phyloP scores from a whole-genome alignment of 2,797 vertebrate genomes.

The Phrynocephalus vlangalii region DNA sequence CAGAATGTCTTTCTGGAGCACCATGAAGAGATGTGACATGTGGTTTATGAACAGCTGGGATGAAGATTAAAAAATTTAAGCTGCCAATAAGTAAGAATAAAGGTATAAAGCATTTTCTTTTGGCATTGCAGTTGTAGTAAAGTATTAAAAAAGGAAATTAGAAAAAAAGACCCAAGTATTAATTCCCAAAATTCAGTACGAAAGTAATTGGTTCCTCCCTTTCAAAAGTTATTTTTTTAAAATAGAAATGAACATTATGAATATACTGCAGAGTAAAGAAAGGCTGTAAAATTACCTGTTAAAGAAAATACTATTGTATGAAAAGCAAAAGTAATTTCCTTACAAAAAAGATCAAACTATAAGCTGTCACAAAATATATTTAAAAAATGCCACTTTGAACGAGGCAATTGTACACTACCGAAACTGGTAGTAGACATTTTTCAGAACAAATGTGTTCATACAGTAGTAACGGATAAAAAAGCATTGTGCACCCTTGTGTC shows the following conservation, averaged over 20 bases:
- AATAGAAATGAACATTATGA: constrained; percentile 77
- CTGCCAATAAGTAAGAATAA: constrained; percentile 76
- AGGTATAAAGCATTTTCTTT: constrained; percentile 79
- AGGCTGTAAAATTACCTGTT: constrained; percentile 71
- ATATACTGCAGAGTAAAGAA: constrained; percentile 80
- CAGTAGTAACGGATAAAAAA: constrained; percentile 98
- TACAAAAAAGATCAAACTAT: constrained; percentile 92
- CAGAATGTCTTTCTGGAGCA: constrained; percentile 73
- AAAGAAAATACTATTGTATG: constrained; percentile 77
- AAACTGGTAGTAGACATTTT: constrained; percentile 87
- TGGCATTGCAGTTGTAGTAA: constrained; percentile 80
- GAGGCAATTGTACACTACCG: constrained; percentile 96
- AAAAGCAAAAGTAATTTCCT: constrained; percentile 82
- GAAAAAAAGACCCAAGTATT: constrained; percentile 78
- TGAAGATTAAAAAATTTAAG: constrained; percentile 60
- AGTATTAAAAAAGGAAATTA: constrained; percentile 80
- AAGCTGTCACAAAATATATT: constrained; percentile 97
- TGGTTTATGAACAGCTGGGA: constrained; percentile 74
- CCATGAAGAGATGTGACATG: constrained; percentile 72
- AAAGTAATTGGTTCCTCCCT: constrained; percentile 73
- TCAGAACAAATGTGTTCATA: constrained; percentile 78
- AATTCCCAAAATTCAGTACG: constrained; percentile 75
- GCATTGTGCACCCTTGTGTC: constrained; percentile 92
- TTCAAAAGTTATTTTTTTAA: constrained; percentile 63
- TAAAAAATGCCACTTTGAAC: constrained; percentile 96